Conservation (phyloP, 2,113 vertebrate genomes). For the Sphyrna mokarran region DNA sequence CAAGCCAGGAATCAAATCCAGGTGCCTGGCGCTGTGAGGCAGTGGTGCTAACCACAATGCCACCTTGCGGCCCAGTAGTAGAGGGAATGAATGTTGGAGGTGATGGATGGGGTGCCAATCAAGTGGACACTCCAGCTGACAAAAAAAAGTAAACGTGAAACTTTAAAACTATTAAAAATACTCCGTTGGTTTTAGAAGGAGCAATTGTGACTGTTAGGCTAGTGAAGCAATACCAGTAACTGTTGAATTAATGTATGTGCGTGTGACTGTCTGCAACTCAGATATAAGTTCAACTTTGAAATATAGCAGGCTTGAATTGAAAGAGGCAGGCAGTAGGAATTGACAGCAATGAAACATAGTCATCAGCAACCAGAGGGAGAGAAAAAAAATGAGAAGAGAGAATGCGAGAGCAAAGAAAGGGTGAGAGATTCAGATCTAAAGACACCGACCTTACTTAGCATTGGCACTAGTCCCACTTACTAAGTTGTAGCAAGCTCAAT, state of each 20-base stretch:
- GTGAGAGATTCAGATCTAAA: slow-evolving; percentile 9
- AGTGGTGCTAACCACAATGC: too few relatives aligned
- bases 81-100: too few relatives aligned
- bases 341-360: not conserved
- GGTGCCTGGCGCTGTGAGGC: too few relatives aligned
- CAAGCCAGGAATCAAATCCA: too few relatives aligned
- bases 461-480: slow-evolving; percentile 4
- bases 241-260: not conserved
- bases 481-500: slow-evolving; percentile 16
- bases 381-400: not conserved
- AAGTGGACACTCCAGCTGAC: too few relatives aligned
- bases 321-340: not conserved
- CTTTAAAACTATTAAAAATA: not conserved
- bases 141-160: not conserved
- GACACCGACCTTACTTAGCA: not conserved
- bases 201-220: not conserved
- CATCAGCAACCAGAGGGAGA: not conserved
- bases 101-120: too few relatives aligned
- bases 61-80: too few relatives aligned
- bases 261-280: not conserved
- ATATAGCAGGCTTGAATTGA: not conserved
- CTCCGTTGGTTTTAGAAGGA: not conserved
- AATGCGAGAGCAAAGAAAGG: not conserved
- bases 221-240: not conserved
- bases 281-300: not conserved